A percentile compares a stretch with the other conserved stretches of the same genome.
phyloP scores from a whole-genome alignment of 2,888 invertebrate species.

The Diadegma fenestrale region DNA sequence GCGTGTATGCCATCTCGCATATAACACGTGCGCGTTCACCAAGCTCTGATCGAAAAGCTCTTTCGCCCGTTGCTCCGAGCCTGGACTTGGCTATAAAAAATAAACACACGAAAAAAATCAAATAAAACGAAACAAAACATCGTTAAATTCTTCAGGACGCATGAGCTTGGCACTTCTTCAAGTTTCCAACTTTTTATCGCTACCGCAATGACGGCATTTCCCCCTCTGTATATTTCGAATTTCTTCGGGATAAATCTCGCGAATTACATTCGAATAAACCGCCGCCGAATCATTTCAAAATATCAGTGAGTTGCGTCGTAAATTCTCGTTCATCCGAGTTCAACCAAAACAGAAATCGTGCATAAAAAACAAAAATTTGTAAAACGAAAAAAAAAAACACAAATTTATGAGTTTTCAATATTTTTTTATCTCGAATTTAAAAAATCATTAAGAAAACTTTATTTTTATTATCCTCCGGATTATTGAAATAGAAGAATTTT shows the following conservation, averaged over 20 bases:
- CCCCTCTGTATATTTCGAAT: constrained; percentile 7
- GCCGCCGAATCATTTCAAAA: neutral
- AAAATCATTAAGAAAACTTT: neutral
- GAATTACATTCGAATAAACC: neutral
- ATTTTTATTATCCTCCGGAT: neutral
- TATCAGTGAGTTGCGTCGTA: neutral
- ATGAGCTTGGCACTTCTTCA: constrained; percentile 49
- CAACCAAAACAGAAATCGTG: neutral
- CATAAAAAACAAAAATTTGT: neutral
- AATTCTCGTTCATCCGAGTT: neutral
- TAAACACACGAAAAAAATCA: constrained; percentile 10
- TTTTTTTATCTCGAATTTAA: neutral
- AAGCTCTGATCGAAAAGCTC: constrained; percentile 50
- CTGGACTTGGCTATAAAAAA: constrained; percentile 27
- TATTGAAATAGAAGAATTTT: neutral
- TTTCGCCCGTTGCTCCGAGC: constrained; percentile 10
- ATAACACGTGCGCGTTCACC: constrained; percentile 19
- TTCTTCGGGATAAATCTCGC: neutral
- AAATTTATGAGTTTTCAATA: neutral
- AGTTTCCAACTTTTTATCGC: constrained; percentile 44
- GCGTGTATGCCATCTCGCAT: constrained; percentile 25
- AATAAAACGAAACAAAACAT: constrained; percentile 72
- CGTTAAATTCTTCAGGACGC: constrained; percentile 70
- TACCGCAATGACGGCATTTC: constrained; percentile 27
- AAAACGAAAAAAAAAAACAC: neutral